phyloP scores from a whole-genome alignment of 2,113 vertebrate genomes.

The Melanotaenia duboulayi region DNA sequence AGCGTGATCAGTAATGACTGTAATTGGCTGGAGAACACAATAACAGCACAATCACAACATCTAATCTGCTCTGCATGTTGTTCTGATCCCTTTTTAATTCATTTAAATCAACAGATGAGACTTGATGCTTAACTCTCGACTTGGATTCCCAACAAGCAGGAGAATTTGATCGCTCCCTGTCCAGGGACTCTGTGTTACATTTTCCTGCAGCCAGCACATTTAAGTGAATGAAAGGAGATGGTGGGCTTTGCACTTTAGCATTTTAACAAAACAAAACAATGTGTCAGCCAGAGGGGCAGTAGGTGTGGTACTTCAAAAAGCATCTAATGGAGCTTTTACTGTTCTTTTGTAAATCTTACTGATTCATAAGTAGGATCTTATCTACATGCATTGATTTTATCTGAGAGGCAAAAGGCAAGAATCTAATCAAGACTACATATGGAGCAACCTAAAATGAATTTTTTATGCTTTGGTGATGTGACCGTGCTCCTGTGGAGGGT shows the following conservation, averaged over 20 bases:
- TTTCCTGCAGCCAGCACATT: conserved; percentile 27
- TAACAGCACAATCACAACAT: conserved; percentile 43
- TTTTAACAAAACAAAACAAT: not conserved
- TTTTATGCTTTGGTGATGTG: conserved; percentile 56
- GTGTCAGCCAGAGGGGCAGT: not conserved
- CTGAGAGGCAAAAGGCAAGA: conserved; percentile 18
- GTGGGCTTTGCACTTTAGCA: not conserved
- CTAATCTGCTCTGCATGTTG: conserved; percentile 54
- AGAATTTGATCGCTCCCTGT: conserved; percentile 15
- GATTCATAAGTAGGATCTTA: conserved; percentile 42
- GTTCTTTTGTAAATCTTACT: conserved; percentile 19
- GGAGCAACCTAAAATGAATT: conserved; percentile 36
- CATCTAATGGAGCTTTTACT: conserved; percentile 35
- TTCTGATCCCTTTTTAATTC: conserved; percentile 59
- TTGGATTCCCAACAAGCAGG: too few species aligned
- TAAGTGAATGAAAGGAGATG: conserved; percentile 13
- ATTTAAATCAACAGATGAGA: conserved; percentile 60
- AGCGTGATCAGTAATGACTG: conserved; percentile 33
- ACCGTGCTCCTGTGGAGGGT: conserved; percentile 3
- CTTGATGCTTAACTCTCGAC: conserved; percentile 10
- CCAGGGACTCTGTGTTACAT: conserved; percentile 1
- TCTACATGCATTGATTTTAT: conserved; percentile 59
- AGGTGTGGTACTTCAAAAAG: conserved; percentile 12
- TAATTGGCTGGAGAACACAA: conserved; percentile 62
- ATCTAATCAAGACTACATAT: conserved; percentile 49